phyloP scores from a whole-genome alignment of 2,113 vertebrate species.

The pig (Sus scrofa) region DNA sequence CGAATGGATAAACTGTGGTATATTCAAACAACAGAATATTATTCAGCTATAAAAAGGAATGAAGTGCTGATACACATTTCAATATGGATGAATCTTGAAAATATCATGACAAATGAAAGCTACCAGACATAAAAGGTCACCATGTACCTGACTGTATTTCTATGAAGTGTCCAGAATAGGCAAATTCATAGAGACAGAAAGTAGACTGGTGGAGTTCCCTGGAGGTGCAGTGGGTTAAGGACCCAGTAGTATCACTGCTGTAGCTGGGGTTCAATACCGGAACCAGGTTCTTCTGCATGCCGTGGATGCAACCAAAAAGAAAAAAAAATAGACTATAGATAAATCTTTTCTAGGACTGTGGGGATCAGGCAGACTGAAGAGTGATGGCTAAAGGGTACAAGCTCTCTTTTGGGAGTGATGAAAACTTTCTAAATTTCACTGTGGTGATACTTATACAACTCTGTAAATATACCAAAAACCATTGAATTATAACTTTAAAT shows the following conservation, averaged over 20 bases:
- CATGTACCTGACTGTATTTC: background rate
- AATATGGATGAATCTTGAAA: background rate
- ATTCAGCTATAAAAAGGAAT: background rate
- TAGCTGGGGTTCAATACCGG: too few species aligned
- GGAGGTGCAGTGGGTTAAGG: too few species aligned
- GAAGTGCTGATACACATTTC: background rate
- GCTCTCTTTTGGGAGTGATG: background rate
- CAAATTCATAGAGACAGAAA: background rate
- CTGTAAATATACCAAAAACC: background rate
- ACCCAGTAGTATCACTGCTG: too few species aligned
- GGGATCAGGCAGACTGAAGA: background rate
- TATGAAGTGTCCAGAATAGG: background rate
- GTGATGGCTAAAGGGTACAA: background rate
- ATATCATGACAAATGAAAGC: background rate
- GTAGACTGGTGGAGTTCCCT: background rate
- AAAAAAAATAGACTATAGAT: too few species aligned
- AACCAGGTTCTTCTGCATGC: too few species aligned
- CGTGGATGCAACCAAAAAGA: too few species aligned
- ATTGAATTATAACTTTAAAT: background rate
- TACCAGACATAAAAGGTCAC: background rate
- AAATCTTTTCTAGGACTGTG: background rate
- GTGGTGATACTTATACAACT: background rate
- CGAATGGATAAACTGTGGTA: background rate
- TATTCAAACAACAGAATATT: background rate
- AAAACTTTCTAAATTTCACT: slow-evolving; percentile 2